These are phyloP conservation scores for Brachyopa scutellaris DNA, from an alignment of 2,888 invertebrate genomes.

Conservation along the genomic window DNA sequence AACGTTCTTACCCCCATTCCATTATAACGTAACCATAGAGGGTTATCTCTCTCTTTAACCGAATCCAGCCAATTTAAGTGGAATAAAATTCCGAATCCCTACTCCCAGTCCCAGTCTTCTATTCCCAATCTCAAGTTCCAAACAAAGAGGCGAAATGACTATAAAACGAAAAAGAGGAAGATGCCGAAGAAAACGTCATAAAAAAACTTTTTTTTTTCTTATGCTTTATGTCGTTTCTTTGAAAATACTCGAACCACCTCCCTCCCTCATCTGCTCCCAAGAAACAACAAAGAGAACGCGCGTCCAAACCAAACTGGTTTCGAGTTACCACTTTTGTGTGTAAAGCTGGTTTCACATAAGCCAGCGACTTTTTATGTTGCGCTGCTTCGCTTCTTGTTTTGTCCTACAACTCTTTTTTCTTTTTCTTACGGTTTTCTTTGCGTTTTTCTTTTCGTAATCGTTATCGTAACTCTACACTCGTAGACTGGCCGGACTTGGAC, in stretches of 20 bases:
- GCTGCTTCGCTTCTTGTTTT: background rate
- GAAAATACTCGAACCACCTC: too few species aligned
- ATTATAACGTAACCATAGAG: too few species aligned
- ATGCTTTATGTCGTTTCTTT: slow-evolving; percentile 15
- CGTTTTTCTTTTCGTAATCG: background rate
- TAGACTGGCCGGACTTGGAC: too few species aligned
- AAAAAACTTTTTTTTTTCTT: slow-evolving; percentile 11
- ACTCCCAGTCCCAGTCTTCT: too few species aligned
- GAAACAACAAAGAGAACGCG: background rate
- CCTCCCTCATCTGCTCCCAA: background rate
- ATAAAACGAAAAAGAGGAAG: background rate
- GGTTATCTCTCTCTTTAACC: background rate
- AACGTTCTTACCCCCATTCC: background rate
- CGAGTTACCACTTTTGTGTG: slow-evolving; percentile 53
- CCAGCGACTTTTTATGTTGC: slow-evolving; percentile 26
- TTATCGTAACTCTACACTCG: slow-evolving; percentile 22
- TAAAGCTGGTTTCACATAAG: slow-evolving; percentile 53
- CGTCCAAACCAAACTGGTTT: slow-evolving; percentile 52
- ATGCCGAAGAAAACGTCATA: background rate
- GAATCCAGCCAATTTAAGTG: slow-evolving; percentile 36
- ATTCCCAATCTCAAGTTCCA: too few species aligned
- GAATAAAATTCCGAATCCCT: slow-evolving; percentile 9
- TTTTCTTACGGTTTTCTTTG: background rate
- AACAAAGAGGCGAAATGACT: background rate
- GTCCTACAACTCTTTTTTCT: background rate